Evolutionary conservation across 2,797 vertebrate species (phyloP), one percentile per base, ranked within the genome.

Genomic region (Muraenolepis orangiensis): DNA sequence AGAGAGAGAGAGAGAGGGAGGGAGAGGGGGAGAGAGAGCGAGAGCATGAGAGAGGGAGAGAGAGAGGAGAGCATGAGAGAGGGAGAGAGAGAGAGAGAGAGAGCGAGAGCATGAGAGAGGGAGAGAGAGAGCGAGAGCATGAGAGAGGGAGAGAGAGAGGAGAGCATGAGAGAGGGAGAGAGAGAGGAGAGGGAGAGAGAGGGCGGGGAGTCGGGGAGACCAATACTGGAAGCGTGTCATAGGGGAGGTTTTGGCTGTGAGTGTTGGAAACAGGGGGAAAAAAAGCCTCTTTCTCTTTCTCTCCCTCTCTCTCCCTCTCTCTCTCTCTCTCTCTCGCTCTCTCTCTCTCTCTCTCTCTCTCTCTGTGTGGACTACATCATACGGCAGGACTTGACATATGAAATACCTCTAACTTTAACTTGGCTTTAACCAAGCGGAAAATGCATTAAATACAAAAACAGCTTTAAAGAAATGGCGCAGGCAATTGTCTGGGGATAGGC

Each of bases 211-310:
- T 32, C 76, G 77, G 83, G 74, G 78, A 23, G 51, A 57, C 80
- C 76, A 86, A 75, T 81, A 77, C 26, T 64, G 71, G 51, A 70
- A 77, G 34, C 72, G 81, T 87, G 83, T 88, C 80, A 84, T 76
- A 32, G 64, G 71, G 80, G 79, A 80, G 77, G 80, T 70, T 83
- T 79, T 82, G 82, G 81, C 78, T 82, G 78, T 82, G 75, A 74
- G 66, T 69, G 71, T 67, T 3, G 69, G 64, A 78, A 77, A 81
- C 16, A 16, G 20, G 16, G 20, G 14, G n/a, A n/a, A 66, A 34
- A 66, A 81, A 18, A 18, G 64, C 23, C 28, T 66, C 64, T 30
- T 26, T 57, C 6, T 13, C 6, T 6, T 6, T 6, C 13, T 6
- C 38, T 46, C 42, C 13, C 12, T 18, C 11, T 46, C 42, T 13